A percentile compares a stretch with the other conserved stretches of the same genome.
Conservation (phyloP, 2,888 invertebrate species). For the Mythimna lalbum region DNA sequence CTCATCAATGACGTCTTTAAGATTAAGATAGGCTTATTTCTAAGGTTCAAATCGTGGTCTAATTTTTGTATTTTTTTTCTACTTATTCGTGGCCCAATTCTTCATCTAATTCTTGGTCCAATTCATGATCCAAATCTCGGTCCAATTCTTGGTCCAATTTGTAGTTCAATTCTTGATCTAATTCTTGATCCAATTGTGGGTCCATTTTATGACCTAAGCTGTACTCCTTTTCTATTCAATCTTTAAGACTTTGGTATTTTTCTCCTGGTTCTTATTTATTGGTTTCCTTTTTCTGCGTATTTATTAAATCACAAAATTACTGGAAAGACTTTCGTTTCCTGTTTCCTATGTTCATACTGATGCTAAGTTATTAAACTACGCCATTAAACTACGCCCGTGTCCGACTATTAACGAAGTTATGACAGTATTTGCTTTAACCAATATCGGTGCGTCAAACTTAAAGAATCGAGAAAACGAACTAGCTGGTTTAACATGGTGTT, state of each 20-base stretch:
- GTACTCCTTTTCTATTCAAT: neutral
- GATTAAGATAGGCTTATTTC: neutral
- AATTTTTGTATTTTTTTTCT: too few relatives aligned
- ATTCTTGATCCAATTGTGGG: too few relatives aligned
- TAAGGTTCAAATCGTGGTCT: too few relatives aligned
- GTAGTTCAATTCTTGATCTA: too few relatives aligned
- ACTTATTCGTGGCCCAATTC: too few relatives aligned
- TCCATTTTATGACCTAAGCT: neutral
- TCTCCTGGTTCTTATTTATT: too few relatives aligned
- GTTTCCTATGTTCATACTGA: neutral
- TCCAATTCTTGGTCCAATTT: too few relatives aligned
- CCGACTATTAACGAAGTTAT: constrained; percentile 15
- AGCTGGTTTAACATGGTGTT: constrained; percentile 10
- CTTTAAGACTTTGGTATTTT: neutral
- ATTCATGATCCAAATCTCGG: too few relatives aligned
- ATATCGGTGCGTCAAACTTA: constrained; percentile 1
- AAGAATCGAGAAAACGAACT: constrained; percentile 28
- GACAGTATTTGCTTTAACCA: constrained; percentile 19
- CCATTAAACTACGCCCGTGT: neutral
- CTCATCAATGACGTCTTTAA: neutral
- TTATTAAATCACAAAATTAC: neutral
- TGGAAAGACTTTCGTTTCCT: neutral
- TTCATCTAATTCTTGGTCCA: too few relatives aligned
- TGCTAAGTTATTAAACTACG: neutral
- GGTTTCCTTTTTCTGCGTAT: too few relatives aligned